Evolutionary conservation across 2,113 vertebrate genomes (phyloP).

Genomic region (Pseudorhombus dupliciocellatus): DNA sequence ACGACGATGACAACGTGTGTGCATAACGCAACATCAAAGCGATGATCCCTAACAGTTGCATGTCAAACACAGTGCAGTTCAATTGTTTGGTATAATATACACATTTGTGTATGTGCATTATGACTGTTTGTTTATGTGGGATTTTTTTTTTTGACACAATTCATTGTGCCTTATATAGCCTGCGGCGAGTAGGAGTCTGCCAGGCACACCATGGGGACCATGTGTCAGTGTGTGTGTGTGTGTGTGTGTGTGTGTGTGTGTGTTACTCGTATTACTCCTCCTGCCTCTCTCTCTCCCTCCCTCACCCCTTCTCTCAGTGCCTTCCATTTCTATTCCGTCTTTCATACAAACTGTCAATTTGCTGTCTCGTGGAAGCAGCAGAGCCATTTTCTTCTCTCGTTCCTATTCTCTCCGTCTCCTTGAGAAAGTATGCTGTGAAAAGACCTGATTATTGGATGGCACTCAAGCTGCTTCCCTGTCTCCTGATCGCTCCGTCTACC

Average conservation of each 20-base stretch:
- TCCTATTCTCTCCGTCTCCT: conserved; percentile 59
- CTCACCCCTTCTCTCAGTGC: not conserved
- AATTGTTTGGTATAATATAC: conserved; percentile 41
- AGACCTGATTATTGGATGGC: conserved; percentile 75
- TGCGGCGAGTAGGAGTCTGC: conserved; percentile 36
- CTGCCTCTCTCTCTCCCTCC: conserved; percentile 7
- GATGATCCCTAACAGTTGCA: conserved; percentile 52
- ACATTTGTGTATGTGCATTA: conserved; percentile 28
- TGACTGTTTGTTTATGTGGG: conserved; percentile 3
- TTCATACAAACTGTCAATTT: conserved; percentile 63
- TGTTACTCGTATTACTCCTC: conserved; percentile 11
- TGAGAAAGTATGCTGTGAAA: conserved; percentile 70
- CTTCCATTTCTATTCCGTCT: conserved; percentile 30
- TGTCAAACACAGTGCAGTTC: conserved; percentile 23
- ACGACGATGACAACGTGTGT: conserved; percentile 40
- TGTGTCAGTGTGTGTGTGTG: conserved; percentile 10
- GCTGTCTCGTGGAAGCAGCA: conserved; percentile 42
- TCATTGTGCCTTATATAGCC: conserved; percentile 44
- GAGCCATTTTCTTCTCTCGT: conserved; percentile 44
- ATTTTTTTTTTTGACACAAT: conserved; percentile 16
- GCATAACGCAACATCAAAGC: conserved; percentile 69
- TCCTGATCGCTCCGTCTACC: conserved; percentile 62
- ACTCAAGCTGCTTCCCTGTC: conserved; percentile 69
- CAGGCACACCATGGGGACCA: conserved; percentile 30
- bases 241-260: conserved; percentile 1